Evolutionary conservation across 2,797 vertebrate species (phyloP).

Genomic region (Periparus ater): DNA sequence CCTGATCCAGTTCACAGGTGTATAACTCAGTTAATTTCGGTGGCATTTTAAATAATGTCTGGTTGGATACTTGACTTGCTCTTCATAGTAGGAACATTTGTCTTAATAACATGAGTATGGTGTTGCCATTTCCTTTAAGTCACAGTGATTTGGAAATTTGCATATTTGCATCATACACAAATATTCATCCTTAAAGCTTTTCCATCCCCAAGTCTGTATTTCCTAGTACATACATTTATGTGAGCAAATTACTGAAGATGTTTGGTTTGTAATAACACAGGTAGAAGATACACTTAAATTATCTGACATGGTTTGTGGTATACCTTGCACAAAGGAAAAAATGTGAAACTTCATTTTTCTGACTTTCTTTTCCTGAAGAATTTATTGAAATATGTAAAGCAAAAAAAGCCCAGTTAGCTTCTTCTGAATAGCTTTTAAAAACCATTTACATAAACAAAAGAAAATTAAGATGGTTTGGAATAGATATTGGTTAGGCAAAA

Average conservation of each 20-base stretch:
- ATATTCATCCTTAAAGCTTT: background rate
- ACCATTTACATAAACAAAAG: background rate
- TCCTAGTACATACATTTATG: background rate
- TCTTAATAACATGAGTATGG: background rate
- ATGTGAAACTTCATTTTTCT: background rate
- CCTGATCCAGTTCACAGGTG: constrained; percentile 1
- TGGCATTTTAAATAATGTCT: background rate
- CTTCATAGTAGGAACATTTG: background rate
- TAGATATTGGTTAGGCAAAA: background rate
- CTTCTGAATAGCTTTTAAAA: background rate
- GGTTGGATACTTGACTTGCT: background rate
- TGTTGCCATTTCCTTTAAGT: background rate
- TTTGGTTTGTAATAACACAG: background rate
- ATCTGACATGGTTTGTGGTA: background rate
- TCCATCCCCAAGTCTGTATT: background rate
- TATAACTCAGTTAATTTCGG: constrained; percentile 22
- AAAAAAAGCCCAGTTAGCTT: background rate
- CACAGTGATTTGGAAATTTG: background rate
- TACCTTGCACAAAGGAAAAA: background rate
- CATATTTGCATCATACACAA: background rate
- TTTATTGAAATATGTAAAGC: background rate
- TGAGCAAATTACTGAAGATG: background rate
- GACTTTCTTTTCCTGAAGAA: background rate
- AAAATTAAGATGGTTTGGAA: background rate
- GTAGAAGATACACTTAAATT: background rate